A percentile compares a stretch with the other conserved stretches of the same genome.
Evolutionary conservation across 1,140 invertebrate species (phyloP).

Genomic region (Drosophila pachea): DNA sequence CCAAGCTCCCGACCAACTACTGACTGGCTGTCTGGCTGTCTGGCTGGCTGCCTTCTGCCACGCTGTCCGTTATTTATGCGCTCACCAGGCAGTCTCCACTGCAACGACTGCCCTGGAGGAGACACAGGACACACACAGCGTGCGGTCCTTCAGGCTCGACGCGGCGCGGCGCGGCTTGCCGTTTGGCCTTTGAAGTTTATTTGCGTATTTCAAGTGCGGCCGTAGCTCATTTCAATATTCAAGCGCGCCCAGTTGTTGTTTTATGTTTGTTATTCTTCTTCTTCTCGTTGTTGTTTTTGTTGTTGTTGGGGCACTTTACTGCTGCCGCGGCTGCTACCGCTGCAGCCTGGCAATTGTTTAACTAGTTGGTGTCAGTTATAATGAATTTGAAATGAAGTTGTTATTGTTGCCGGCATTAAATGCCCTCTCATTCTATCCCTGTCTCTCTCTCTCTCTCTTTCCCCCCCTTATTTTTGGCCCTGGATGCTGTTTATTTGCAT

Average conservation of each 20-base stretch:
- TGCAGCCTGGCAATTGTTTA: conserved; percentile 62
- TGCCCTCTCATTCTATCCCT: background rate
- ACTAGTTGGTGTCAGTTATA: conserved; percentile 77
- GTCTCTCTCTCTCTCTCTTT: no score
- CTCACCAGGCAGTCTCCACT: conserved; percentile 45
- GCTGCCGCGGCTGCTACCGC: conserved; percentile 38
- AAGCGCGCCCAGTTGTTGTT: conserved; percentile 44
- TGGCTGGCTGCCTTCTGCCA: background rate
- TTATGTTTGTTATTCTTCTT: conserved; percentile 21
- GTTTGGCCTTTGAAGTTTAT: conserved; percentile 67
- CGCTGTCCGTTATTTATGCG: conserved; percentile 60
- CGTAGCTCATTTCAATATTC: conserved; percentile 71
- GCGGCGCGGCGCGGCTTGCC: background rate
- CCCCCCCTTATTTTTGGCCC: conserved; percentile 6
- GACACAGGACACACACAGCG: conserved; percentile 46
- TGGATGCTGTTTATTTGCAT: conserved; percentile 61
- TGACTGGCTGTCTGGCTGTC: conserved; percentile 14
- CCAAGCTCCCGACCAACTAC: conserved; percentile 20
- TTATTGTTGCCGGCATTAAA: conserved; percentile 56
- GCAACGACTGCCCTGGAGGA: conserved; percentile 13
- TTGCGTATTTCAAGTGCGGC: conserved; percentile 71
- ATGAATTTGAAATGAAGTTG: conserved; percentile 75
- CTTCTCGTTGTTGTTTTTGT: conserved; percentile 13
- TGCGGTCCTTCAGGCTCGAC: conserved; percentile 47
- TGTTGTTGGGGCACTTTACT: conserved; percentile 43